phyloP scores from a whole-genome alignment of 2,797 vertebrate species.

The Onychomys torridus region DNA sequence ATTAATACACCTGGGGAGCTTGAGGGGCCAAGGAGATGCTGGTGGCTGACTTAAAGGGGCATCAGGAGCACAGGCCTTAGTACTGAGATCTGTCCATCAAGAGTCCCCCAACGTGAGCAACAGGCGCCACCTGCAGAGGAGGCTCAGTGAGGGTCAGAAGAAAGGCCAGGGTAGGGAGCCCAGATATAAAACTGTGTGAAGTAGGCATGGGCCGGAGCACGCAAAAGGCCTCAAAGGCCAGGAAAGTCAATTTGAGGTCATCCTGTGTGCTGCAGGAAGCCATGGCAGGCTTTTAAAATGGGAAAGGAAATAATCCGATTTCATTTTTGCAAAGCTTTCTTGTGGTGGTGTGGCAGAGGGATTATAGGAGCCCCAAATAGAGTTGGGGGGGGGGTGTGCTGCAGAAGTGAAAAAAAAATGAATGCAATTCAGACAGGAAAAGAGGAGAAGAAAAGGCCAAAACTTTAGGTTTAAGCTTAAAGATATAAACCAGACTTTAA shows the following conservation, averaged over 20 bases:
- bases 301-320: slow-evolving; percentile 58
- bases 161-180: background rate
- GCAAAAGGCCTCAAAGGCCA: background rate
- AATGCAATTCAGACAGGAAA: background rate
- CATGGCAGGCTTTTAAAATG: background rate
- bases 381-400: background rate
- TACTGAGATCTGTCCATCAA: background rate
- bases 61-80: background rate
- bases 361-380: background rate
- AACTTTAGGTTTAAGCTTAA: background rate
- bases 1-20: background rate
- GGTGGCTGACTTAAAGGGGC: background rate
- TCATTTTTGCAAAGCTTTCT: slow-evolving; percentile 50
- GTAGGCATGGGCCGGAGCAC: background rate
- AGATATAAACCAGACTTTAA: background rate
- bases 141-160: background rate
- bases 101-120: background rate
- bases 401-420: background rate
- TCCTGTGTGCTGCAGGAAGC: background rate
- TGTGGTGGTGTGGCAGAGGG: background rate
- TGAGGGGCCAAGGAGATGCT: background rate
- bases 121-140: background rate
- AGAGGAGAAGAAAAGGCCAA: background rate
- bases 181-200: background rate
- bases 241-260: background rate